These are phyloP conservation scores for Pedicia rivosa DNA, from an alignment of 2,888 invertebrate species.

Conservation along the genomic window DNA sequence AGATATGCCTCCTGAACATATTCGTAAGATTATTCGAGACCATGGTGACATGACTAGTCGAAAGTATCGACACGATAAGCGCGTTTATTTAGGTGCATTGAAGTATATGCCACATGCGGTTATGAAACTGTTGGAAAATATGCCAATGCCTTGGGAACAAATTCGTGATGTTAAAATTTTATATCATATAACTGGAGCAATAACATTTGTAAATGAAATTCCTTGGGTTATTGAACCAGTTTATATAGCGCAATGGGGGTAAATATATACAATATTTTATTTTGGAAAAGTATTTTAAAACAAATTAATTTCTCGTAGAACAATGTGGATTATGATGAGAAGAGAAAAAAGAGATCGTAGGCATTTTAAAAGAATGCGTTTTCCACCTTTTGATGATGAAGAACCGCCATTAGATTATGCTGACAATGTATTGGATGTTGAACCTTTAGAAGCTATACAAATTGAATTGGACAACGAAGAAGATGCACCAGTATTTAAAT, in stretches of 20 bases:
- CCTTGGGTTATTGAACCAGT: slow-evolving; percentile 99
- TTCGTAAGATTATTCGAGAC: slow-evolving; percentile 95
- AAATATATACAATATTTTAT: slow-evolving; percentile 18
- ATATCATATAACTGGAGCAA: slow-evolving; percentile 98
- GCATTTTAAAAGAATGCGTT: slow-evolving; percentile 98
- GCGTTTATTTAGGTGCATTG: slow-evolving; percentile 92
- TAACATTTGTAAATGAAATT: slow-evolving; percentile 99
- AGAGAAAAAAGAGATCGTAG: slow-evolving; percentile 96
- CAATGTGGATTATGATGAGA: slow-evolving; percentile 99
- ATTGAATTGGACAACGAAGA: slow-evolving; percentile 95
- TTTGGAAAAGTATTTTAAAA: not conserved
- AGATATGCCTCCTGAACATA: slow-evolving; percentile 99
- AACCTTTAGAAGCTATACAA: slow-evolving; percentile 96
- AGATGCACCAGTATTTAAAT: slow-evolving; percentile 75
- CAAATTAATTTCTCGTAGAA: slow-evolving; percentile 34
- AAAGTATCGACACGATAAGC: slow-evolving; percentile 96
- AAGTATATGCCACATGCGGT: slow-evolving; percentile 99
- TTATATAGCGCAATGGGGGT: slow-evolving; percentile 99
- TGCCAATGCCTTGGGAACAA: slow-evolving; percentile 99
- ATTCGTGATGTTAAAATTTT: slow-evolving; percentile 94
- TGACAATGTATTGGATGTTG: slow-evolving; percentile 97
- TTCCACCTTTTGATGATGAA: slow-evolving; percentile 99
- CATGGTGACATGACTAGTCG: slow-evolving; percentile 99
- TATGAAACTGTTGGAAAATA: slow-evolving; percentile 95
- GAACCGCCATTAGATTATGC: slow-evolving; percentile 99